phyloP scores from a whole-genome alignment of 2,113 vertebrate species.

The Zeus faber region DNA sequence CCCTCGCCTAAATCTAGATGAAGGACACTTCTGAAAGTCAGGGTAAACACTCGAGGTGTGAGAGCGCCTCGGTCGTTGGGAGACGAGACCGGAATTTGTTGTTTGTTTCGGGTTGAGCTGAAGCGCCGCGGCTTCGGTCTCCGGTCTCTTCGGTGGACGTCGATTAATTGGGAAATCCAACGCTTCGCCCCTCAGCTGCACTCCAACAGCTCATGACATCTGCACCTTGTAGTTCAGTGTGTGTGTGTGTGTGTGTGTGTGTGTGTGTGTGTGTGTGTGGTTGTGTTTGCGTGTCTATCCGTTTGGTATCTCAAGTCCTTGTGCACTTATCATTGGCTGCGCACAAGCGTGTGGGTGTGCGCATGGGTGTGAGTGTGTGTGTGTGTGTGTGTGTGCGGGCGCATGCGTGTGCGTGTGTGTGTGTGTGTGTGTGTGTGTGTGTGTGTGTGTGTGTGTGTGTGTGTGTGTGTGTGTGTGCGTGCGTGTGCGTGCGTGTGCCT shows the following conservation, averaged over 20 bases:
- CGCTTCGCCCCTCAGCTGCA: too few species aligned
- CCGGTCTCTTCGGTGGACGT: too few species aligned
- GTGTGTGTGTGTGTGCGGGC: constrained; percentile 9
- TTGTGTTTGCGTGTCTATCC: not conserved
- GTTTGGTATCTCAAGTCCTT: too few species aligned
- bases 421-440: not conserved
- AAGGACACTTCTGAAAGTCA: too few species aligned
- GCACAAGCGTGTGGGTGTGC: not conserved
- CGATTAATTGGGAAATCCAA: too few species aligned
- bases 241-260: not conserved
- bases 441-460: not conserved
- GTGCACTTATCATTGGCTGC: too few species aligned
- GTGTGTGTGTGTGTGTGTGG: not conserved
- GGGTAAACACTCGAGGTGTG: too few species aligned
- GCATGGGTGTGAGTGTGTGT: not conserved
- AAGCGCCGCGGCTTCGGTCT: too few species aligned
- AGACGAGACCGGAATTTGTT: too few species aligned
- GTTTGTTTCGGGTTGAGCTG: too few species aligned
- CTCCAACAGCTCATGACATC: not conserved
- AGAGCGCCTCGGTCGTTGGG: too few species aligned
- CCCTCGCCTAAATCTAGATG: too few species aligned
- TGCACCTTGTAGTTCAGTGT: not conserved
- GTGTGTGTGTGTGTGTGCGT: constrained; percentile 8
- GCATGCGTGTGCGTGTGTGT: constrained; percentile 10
- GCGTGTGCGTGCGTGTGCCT: constrained; percentile 19